Conservation (phyloP, 2,888 invertebrate species). For the Subacronicta megacephala region DNA sequence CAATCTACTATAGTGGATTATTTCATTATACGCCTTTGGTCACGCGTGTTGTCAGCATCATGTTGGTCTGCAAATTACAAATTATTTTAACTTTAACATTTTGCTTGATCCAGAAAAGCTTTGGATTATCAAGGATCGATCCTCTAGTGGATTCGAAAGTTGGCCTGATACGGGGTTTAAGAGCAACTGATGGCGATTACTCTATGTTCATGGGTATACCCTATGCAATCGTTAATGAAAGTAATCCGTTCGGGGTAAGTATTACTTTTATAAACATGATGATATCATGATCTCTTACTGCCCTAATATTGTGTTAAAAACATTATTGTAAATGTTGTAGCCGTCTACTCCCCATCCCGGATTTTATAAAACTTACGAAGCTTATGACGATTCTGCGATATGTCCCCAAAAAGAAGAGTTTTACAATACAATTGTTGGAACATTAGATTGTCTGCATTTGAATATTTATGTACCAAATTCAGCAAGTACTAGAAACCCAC, state of each 20-base stretch:
- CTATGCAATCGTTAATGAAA: constrained; percentile 66
- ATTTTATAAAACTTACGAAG: constrained; percentile 68
- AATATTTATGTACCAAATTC: constrained; percentile 71
- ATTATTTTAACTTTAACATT: constrained; percentile 36
- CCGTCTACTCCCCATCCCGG: constrained; percentile 62
- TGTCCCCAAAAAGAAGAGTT: constrained; percentile 71
- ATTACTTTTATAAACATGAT: neutral
- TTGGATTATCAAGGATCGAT: constrained; percentile 58
- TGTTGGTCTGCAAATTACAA: constrained; percentile 39
- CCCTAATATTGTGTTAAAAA: too few species aligned
- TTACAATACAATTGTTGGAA: constrained; percentile 56
- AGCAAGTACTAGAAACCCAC: constrained; percentile 59
- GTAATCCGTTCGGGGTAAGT: constrained; percentile 76
- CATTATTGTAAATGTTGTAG: constrained; percentile 53
- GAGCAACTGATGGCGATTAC: constrained; percentile 68
- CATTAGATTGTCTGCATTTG: constrained; percentile 70
- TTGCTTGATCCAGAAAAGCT: constrained; percentile 38
- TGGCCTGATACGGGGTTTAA: constrained; percentile 69
- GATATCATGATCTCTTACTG: too few species aligned
- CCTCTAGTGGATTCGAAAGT: constrained; percentile 69
- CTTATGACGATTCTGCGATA: constrained; percentile 68
- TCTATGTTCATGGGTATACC: constrained; percentile 77
- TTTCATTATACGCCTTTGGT: too few species aligned
- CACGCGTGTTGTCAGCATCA: constrained; percentile 18
- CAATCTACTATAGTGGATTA: neutral